Evolutionary conservation across 1,140 invertebrate species (phyloP).

Genomic region (Prorops nasuta): DNA sequence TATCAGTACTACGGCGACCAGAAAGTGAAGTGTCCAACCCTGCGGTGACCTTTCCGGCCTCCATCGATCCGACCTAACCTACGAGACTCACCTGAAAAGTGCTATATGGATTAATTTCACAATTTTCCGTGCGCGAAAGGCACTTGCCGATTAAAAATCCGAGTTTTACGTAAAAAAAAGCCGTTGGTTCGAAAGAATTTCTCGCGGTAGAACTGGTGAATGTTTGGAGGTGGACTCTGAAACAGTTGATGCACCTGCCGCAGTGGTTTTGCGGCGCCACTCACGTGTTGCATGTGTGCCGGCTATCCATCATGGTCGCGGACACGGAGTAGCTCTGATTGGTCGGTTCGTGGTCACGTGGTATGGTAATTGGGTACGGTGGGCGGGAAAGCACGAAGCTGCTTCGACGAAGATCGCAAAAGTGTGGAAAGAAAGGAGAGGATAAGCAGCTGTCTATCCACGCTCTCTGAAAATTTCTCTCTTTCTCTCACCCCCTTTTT

Average conservation of each 20-base stretch:
- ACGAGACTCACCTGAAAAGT: too few species aligned
- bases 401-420: slow-evolving; percentile 45
- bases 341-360: slow-evolving; percentile 60
- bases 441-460: slow-evolving; percentile 37
- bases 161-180: too few species aligned
- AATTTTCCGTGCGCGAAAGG: too few species aligned
- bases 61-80: too few species aligned
- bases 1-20: too few species aligned
- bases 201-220: too few species aligned
- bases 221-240: too few species aligned
- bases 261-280: slow-evolving; percentile 50
- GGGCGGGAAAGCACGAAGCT: slow-evolving; percentile 50
- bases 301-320: slow-evolving; percentile 64
- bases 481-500: slow-evolving; percentile 28
- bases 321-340: slow-evolving; percentile 56
- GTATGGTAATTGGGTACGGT: slow-evolving; percentile 59
- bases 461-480: slow-evolving; percentile 23
- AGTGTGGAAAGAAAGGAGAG: slow-evolving; percentile 49
- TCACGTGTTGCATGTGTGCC: slow-evolving; percentile 52
- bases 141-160: not conserved
- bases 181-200: too few species aligned
- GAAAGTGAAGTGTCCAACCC: too few species aligned
- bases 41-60: too few species aligned
- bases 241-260: slow-evolving; percentile 53
- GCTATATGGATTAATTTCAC: too few species aligned